Conservation (phyloP, 2,113 vertebrate species). For the Laticauda colubrina region DNA sequence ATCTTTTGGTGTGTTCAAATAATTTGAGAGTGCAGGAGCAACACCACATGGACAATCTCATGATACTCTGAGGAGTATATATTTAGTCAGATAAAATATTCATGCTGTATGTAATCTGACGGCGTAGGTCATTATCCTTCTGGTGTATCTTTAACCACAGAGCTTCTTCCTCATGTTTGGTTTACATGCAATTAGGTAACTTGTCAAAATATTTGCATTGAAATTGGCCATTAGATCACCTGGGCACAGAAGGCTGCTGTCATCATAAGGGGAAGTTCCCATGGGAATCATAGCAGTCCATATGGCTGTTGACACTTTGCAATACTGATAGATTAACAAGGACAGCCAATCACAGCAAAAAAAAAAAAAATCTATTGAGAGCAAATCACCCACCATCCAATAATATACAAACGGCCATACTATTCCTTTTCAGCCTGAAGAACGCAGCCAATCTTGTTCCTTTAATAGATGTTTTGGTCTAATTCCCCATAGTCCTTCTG, state of each 20-base stretch:
- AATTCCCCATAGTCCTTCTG: not conserved
- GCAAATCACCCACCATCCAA: not conserved
- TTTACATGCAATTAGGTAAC: not conserved
- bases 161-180: not conserved
- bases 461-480: not conserved
- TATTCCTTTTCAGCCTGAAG: not conserved
- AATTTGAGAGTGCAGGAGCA: not conserved
- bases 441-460: not conserved
- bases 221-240: not conserved
- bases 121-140: not conserved
- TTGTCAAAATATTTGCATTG: not conserved
- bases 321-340: not conserved
- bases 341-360: not conserved
- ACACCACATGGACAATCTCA: not conserved
- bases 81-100: not conserved
- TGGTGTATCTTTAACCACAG: not conserved
- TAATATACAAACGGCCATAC: not conserved
- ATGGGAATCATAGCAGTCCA: not conserved
- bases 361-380: not conserved
- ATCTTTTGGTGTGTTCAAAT: constrained; percentile 27
- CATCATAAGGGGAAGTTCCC: not conserved
- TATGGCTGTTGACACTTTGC: not conserved
- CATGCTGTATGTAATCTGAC: not conserved
- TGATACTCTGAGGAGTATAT: not conserved
- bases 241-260: not conserved